Conservation (phyloP, 2,113 vertebrate genomes). For the Copsychus sechellarum region DNA sequence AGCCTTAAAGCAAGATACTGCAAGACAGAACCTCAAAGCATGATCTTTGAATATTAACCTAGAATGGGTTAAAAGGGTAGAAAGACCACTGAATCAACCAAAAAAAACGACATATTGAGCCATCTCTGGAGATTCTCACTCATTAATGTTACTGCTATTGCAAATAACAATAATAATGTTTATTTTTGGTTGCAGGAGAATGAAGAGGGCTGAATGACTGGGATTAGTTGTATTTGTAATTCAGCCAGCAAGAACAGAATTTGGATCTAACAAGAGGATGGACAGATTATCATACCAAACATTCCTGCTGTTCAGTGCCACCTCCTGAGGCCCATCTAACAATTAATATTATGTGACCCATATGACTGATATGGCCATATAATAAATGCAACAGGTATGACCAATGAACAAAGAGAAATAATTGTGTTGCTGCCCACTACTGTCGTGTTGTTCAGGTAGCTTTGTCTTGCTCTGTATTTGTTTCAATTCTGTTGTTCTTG, state of each 20-base stretch:
- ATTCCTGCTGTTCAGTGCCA: background rate
- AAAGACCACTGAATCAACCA: background rate
- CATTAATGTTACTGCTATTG: background rate
- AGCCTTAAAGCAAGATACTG: conserved; percentile 14
- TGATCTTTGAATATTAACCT: background rate
- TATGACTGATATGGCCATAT: background rate
- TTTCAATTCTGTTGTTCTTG: background rate
- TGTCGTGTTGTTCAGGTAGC: background rate
- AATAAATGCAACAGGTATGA: background rate
- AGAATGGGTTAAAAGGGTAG: background rate
- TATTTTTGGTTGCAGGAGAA: background rate
- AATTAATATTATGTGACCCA: background rate
- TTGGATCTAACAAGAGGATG: background rate
- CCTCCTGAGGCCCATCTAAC: background rate
- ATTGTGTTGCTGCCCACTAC: background rate
- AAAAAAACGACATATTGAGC: background rate
- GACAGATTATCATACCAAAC: background rate
- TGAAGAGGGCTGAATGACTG: background rate
- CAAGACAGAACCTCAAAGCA: conserved; percentile 14
- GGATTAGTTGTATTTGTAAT: background rate
- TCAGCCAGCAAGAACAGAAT: background rate
- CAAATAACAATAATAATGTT: background rate
- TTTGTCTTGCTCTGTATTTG: background rate
- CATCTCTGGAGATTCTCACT: background rate
- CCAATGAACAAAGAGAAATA: background rate